Conservation (phyloP, 2,888 invertebrate genomes). For the Drosophila kanekoi region DNA sequence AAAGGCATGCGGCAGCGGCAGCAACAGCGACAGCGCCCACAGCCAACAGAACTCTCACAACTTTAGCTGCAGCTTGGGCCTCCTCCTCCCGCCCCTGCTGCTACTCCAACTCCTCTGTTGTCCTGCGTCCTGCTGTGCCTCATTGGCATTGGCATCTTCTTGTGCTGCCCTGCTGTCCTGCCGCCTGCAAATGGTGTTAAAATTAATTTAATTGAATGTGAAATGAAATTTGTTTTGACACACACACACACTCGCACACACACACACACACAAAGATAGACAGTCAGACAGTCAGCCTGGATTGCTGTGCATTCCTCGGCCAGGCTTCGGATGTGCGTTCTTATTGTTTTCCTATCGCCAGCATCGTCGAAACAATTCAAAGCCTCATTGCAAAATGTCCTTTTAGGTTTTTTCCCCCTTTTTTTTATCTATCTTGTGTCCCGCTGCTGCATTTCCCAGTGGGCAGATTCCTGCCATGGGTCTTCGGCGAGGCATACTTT, state of each 20-base stretch:
- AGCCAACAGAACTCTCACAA: constrained; percentile 13
- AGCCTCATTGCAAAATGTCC: constrained; percentile 31
- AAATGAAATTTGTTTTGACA: constrained; percentile 82
- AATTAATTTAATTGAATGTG: constrained; percentile 83
- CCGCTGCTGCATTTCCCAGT: constrained; percentile 28
- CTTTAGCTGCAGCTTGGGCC: constrained; percentile 9
- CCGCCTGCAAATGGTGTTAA: constrained; percentile 79
- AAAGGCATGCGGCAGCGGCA: constrained; percentile 74
- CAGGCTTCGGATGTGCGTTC: constrained; percentile 49
- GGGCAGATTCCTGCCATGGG: constrained; percentile 27
- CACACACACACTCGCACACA: constrained; percentile 46
- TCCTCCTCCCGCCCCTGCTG: constrained; percentile 1
- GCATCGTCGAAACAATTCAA: constrained; percentile 53
- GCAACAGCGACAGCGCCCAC: constrained; percentile 27
- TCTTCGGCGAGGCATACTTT: constrained; percentile 35
- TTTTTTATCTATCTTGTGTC: not conserved
- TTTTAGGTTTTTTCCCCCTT: not conserved
- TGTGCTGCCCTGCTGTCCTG: constrained; percentile 45
- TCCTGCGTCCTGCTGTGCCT: constrained; percentile 68
- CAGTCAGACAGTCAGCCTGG: constrained; percentile 35
- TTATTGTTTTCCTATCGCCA: constrained; percentile 67
- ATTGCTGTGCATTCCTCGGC: constrained; percentile 68
- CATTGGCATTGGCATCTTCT: constrained; percentile 73
- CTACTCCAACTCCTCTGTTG: constrained; percentile 5
- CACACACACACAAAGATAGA: constrained; percentile 9